Conservation (phyloP, 2,888 invertebrate species). For the Flexamia atlantica region DNA sequence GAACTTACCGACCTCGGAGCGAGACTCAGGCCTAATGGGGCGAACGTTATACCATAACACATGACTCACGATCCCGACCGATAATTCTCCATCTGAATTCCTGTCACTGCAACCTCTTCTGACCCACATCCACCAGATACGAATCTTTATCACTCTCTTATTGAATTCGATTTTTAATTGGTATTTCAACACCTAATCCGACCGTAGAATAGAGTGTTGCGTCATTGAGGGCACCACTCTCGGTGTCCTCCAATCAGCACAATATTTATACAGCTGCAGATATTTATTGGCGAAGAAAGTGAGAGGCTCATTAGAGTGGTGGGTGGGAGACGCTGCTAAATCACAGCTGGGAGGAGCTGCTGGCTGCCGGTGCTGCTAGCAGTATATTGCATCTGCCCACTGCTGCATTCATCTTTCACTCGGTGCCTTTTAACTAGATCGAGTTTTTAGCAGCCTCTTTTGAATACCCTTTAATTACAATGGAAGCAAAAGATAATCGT, state of each 20-base stretch:
- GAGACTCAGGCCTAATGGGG: too few species aligned
- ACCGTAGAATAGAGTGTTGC: constrained; percentile 15
- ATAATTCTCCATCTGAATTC: neutral
- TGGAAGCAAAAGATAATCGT: too few species aligned
- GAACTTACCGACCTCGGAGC: too few species aligned
- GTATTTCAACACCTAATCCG: constrained; percentile 15
- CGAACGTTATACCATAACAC: too few species aligned
- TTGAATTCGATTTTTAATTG: constrained; percentile 36
- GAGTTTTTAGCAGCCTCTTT: too few species aligned
- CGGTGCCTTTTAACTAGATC: neutral
- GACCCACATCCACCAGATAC: neutral
- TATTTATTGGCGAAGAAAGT: constrained; percentile 52
- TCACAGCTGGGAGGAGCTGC: constrained; percentile 15
- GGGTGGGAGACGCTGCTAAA: constrained; percentile 15
- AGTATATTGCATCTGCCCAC: neutral
- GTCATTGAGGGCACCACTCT: neutral
- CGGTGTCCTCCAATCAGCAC: constrained; percentile 32
- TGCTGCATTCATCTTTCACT: neutral
- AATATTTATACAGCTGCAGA: constrained; percentile 53
- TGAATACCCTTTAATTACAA: too few species aligned
- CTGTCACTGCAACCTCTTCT: constrained; percentile 1
- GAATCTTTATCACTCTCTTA: constrained; percentile 19
- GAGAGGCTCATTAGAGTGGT: constrained; percentile 43
- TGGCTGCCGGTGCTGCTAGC: neutral
- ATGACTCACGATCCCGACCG: neutral